These are phyloP conservation scores for Apotomis betuletana DNA, from an alignment of 2,888 invertebrate species.

Conservation along the genomic window DNA sequence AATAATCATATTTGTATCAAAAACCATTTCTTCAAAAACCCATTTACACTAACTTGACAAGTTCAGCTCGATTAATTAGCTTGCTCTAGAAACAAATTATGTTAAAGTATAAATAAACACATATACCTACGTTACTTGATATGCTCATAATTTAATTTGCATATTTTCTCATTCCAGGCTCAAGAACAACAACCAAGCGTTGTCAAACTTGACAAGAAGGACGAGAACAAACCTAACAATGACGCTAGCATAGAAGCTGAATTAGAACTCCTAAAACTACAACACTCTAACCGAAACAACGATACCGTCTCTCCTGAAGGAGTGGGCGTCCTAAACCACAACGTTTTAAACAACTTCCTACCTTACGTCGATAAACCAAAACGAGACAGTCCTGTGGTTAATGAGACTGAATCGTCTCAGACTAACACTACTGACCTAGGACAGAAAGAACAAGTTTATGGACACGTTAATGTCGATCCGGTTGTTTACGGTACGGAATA, in stretches of 20 bases:
- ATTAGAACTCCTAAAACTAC: slow-evolving; percentile 73
- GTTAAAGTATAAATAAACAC: too few relatives aligned
- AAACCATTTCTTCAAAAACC: neutral
- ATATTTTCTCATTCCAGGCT: slow-evolving; percentile 60
- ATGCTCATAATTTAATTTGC: slow-evolving; percentile 5
- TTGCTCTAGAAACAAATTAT: neutral
- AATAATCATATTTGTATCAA: neutral
- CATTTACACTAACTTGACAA: neutral
- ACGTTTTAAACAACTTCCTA: slow-evolving; percentile 64
- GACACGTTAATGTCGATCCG: slow-evolving; percentile 76
- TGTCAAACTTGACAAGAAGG: slow-evolving; percentile 70
- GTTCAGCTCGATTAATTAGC: slow-evolving; percentile 14
- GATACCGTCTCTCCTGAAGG: slow-evolving; percentile 55
- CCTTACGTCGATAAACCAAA: slow-evolving; percentile 74
- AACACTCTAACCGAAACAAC: slow-evolving; percentile 59
- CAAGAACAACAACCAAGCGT: slow-evolving; percentile 63
- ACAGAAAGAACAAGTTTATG: slow-evolving; percentile 76
- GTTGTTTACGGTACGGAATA: slow-evolving; percentile 62
- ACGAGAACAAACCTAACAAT: slow-evolving; percentile 58
- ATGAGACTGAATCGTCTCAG: slow-evolving; percentile 57
- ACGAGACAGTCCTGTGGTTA: slow-evolving; percentile 69
- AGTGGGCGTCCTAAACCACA: slow-evolving; percentile 61
- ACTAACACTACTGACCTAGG: slow-evolving; percentile 64
- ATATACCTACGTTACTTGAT: too few relatives aligned
- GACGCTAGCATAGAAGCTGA: slow-evolving; percentile 74